Percentiles rank a stretch among this genome's conserved stretches.
Evolutionary conservation across 2,888 invertebrate genomes (phyloP).

Genomic region (Stenichneumon culpator): DNA sequence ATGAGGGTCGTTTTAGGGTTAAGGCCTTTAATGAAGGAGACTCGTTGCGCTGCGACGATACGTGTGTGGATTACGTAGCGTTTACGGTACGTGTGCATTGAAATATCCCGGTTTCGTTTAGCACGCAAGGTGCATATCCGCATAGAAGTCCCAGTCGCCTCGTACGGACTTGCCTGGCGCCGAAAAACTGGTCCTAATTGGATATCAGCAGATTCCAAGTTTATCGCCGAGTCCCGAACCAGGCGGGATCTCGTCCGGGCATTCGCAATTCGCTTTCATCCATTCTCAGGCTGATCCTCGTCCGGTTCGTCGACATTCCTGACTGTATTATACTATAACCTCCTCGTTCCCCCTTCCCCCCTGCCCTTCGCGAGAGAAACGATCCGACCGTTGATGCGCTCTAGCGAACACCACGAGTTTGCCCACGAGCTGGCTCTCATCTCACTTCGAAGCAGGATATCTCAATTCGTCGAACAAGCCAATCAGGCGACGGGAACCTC

Average conservation of each 20-base stretch:
- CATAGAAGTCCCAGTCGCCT: background rate
- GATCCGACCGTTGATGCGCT: conserved; percentile 45
- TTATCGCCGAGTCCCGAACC: conserved; percentile 43
- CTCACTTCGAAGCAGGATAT: conserved; percentile 58
- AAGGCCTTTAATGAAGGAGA: background rate
- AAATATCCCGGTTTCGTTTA: background rate
- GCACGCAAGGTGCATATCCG: background rate
- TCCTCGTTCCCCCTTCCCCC: conserved; percentile 54
- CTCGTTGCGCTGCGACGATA: too few relatives aligned
- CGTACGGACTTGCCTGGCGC: conserved; percentile 14
- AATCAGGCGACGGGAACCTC: conserved; percentile 7
- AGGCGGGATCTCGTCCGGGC: conserved; percentile 39
- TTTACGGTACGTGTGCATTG: background rate
- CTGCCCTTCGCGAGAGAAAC: conserved; percentile 43
- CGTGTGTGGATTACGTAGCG: background rate
- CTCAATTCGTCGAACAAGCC: conserved; percentile 60
- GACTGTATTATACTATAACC: conserved; percentile 63
- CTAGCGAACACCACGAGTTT: conserved; percentile 45
- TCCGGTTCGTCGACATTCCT: conserved; percentile 67
- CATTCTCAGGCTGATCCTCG: conserved; percentile 57
- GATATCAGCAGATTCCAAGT: conserved; percentile 45
- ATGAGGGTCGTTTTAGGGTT: background rate
- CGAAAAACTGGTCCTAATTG: conserved; percentile 53
- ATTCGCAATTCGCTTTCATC: conserved; percentile 64
- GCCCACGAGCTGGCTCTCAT: conserved; percentile 61